Evolutionary conservation across 2,888 invertebrate species (phyloP).

Genomic region (Platycheirus albimanus): DNA sequence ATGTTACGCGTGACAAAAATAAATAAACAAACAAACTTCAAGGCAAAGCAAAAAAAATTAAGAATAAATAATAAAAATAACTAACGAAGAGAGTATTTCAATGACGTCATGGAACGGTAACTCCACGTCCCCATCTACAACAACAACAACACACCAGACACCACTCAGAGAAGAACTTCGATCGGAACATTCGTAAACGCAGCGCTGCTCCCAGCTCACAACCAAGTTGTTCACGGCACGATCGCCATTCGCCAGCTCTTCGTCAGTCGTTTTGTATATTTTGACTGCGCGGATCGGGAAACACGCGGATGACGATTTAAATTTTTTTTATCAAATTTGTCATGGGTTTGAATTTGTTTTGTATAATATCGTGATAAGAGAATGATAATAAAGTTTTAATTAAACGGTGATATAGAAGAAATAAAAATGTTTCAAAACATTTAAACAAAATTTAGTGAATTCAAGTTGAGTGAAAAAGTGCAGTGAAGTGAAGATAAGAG

Average conservation of each 20-base stretch:
- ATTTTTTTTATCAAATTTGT: neutral
- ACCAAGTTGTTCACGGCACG: neutral
- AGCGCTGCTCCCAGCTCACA: neutral
- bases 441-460: neutral
- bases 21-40: constrained; percentile 10
- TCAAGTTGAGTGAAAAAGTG: neutral
- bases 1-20: constrained; percentile 30
- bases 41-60: constrained; percentile 75
- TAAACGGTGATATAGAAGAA: neutral
- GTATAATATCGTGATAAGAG: constrained; percentile 15
- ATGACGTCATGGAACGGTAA: constrained; percentile 67
- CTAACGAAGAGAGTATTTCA: constrained; percentile 47
- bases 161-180: constrained; percentile 8
- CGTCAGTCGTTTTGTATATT: constrained; percentile 38
- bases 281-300: constrained; percentile 49
- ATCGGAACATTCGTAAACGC: neutral
- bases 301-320: constrained; percentile 1
- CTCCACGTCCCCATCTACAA: constrained; percentile 1
- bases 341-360: neutral
- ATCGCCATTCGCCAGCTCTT: neutral
- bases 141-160: constrained; percentile 18
- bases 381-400: neutral
- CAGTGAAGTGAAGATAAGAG: neutral
- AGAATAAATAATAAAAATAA: constrained; percentile 52
- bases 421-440: neutral